Evolutionary conservation across 2,113 vertebrate genomes (phyloP).

Genomic region (Rhea pennata): DNA sequence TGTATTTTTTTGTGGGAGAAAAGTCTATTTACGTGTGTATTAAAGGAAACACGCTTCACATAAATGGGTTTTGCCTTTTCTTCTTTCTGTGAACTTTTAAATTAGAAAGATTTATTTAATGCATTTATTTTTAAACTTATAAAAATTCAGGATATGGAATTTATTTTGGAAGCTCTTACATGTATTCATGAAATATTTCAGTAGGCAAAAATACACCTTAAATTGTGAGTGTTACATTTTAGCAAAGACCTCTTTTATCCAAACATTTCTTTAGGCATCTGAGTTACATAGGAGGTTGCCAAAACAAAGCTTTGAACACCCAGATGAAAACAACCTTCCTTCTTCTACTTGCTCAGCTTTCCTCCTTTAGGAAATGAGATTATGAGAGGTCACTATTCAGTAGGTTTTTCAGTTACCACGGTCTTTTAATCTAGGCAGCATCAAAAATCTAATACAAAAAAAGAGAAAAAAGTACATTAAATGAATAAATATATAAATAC

Average conservation of each 20-base stretch:
- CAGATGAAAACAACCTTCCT: not conserved
- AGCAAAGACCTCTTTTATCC: not conserved
- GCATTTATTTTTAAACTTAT: not conserved
- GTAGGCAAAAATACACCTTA: slow-evolving; percentile 9
- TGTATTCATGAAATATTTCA: not conserved
- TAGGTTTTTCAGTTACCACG: not conserved
- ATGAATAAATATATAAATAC: not conserved
- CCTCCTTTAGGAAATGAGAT: not conserved
- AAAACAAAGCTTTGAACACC: not conserved
- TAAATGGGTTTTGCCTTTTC: not conserved
- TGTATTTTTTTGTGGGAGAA: not conserved
- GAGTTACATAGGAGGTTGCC: not conserved
- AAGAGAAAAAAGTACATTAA: not conserved
- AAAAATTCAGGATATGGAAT: slow-evolving; percentile 38
- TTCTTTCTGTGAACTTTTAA: not conserved
- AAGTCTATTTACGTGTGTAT: not conserved
- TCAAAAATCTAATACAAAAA: not conserved
- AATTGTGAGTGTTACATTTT: not conserved
- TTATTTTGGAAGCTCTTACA: slow-evolving; percentile 7
- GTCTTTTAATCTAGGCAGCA: not conserved
- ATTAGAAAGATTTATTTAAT: not conserved
- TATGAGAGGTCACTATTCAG: not conserved
- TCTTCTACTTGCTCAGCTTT: slow-evolving; percentile 10
- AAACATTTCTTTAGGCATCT: slow-evolving; percentile 5
- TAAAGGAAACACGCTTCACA: not conserved